Evolutionary conservation across 2,113 vertebrate species (phyloP).

Genomic region (Micronisus gabar): DNA sequence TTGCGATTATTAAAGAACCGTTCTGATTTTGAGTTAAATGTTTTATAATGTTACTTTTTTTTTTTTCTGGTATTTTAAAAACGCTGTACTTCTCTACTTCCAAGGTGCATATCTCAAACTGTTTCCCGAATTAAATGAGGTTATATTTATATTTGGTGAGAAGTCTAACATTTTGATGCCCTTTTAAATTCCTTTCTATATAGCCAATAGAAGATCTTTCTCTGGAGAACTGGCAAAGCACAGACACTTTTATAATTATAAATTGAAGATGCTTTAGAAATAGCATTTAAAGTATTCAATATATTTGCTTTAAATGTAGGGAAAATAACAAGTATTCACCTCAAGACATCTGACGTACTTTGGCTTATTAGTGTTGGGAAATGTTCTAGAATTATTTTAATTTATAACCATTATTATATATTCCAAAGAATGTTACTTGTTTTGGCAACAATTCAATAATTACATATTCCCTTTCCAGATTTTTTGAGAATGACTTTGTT

Average conservation of each 20-base stretch:
- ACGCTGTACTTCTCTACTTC: not conserved
- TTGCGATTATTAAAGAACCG: conserved; percentile 64
- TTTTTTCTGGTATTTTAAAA: not conserved
- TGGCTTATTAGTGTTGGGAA: not conserved
- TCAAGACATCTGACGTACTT: not conserved
- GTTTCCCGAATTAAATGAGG: conserved; percentile 40
- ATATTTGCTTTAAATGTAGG: not conserved
- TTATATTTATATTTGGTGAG: conserved; percentile 53
- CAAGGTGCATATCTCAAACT: not conserved
- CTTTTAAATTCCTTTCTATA: conserved; percentile 63
- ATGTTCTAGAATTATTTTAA: not conserved
- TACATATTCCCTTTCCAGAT: not conserved
- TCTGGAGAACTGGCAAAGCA: not conserved
- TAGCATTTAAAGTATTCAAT: not conserved
- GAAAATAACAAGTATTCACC: not conserved
- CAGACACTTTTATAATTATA: not conserved
- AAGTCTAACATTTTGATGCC: conserved; percentile 64
- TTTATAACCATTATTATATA: not conserved
- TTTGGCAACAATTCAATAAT: not conserved
- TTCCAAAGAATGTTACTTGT: not conserved
- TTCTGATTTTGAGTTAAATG: conserved; percentile 69
- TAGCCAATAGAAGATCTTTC: not conserved
- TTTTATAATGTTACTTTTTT: conserved; percentile 43
- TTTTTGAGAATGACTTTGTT: not conserved
- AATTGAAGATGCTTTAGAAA: not conserved